Evolutionary conservation across 2,888 invertebrate genomes (phyloP), one percentile per base, ranked within the genome.

Genomic region (Pyrocoelia pectoralis): DNA sequence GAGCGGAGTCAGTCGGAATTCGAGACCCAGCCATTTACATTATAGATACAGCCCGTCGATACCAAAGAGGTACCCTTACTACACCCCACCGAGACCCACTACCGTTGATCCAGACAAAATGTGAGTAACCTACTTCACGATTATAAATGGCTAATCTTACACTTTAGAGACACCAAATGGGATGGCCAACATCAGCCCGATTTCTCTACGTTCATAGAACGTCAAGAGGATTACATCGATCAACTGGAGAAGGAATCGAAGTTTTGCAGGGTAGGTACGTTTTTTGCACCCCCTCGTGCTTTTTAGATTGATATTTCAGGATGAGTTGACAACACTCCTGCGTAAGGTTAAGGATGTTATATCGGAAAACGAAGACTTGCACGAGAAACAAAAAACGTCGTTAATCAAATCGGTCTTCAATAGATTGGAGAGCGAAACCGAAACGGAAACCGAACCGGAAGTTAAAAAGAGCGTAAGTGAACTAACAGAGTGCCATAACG

Each of bases 211-310:
- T 94, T 93, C 74, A 92, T 94, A 50, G 92, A 93, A 79, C 88
- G 92, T 67, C 94, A 94, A 73, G 94, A 94, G 74, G 93, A 93
- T 72, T 94, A 94, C 74, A 94, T 94, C 52, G 92, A 93, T 67
- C 94, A 94, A 77, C 78, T 94, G 53, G 94, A 94, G 78, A 87
- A 90, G 70, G 94, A 94, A 82, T 93, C 93, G 38, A 89, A 90
- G 73, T 93, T 91, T 75, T 94, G 93, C 77, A 87, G 92, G 81
- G 89, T 89, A 78, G 75, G 3, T 53, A 19, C 15, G 3, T 38
- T 8, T 38, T 8, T 38, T 38, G 12, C 3, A 8, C 12, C 1
- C 12, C 41, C 2, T 14, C 14, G 8, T 13, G 8, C 2, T 14
- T 41, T 3, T 24, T 24, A 24, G 4, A 2, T 2, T 33, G 17